phyloP scores from a whole-genome alignment of 92 coral and sea anemone species.

The Palythoa grandis region DNA sequence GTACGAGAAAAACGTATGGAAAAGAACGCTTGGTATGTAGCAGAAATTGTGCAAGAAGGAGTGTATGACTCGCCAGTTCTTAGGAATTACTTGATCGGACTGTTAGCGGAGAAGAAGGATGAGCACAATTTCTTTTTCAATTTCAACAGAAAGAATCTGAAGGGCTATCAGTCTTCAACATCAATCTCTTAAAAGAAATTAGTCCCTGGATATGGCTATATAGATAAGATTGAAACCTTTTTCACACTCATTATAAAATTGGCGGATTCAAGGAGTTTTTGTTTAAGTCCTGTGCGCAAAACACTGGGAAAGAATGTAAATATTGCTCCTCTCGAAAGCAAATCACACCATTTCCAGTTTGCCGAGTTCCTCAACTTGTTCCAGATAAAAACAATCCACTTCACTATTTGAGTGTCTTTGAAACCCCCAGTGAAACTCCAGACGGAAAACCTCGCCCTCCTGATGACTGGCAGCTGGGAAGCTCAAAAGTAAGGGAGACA shows the following conservation, averaged over 20 bases:
- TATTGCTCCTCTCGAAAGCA: neutral
- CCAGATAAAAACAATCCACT: constrained; percentile 31
- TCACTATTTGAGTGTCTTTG: constrained; percentile 42
- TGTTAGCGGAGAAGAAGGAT: constrained; percentile 1
- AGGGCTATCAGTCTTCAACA: constrained; percentile 1
- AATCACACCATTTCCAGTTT: constrained; percentile 9
- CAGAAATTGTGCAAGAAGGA: constrained; percentile 31
- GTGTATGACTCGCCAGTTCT: constrained; percentile 54
- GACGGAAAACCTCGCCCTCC: constrained; percentile 37
- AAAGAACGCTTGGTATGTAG: constrained; percentile 50
- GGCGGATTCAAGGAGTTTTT: neutral
- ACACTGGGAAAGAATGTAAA: neutral
- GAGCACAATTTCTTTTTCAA: constrained; percentile 5
- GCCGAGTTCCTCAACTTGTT: constrained; percentile 46
- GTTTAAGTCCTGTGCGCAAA: constrained; percentile 6
- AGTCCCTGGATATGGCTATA: constrained; percentile 23
- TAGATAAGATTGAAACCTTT: constrained; percentile 11
- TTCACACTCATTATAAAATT: constrained; percentile 19
- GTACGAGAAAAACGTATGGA: constrained; percentile 51
- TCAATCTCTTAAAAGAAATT: constrained; percentile 2
- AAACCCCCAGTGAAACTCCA: constrained; percentile 39
- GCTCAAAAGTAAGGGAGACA: constrained; percentile 31
- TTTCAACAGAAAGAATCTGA: neutral
- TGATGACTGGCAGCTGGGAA: constrained; percentile 55
- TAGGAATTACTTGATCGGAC: neutral